Percentiles rank a stretch among this genome's conserved stretches.
Evolutionary conservation across 2,113 vertebrate species (phyloP).

Genomic region (Bubo bubo): DNA sequence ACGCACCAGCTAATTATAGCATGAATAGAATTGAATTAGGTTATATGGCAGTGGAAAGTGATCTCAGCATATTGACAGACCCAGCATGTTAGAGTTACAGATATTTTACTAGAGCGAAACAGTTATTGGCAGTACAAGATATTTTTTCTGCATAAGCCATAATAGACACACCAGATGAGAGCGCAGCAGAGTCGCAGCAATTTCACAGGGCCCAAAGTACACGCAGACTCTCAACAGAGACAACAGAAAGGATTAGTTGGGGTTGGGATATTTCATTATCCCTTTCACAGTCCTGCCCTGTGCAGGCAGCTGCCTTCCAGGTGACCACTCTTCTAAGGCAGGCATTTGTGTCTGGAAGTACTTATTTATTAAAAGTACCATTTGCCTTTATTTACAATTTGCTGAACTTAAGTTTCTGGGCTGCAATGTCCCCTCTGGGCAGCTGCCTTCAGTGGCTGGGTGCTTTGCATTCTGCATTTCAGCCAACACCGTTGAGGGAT

Average conservation of each 20-base stretch:
- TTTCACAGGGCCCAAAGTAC: neutral
- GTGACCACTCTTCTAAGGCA: neutral
- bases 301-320: neutral
- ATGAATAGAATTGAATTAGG: neutral
- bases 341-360: neutral
- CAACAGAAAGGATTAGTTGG: neutral
- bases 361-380: neutral
- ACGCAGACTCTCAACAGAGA: neutral
- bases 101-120: neutral
- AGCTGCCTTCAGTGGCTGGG: neutral
- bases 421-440: neutral
- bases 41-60: neutral
- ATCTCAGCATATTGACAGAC: neutral
- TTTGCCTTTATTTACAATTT: slow-evolving; percentile 10
- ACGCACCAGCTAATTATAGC: neutral
- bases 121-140: neutral
- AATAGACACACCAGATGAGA: neutral
- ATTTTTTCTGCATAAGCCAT: neutral
- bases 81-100: neutral
- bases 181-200: neutral
- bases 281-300: neutral
- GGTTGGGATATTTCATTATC: neutral
- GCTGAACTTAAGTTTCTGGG: neutral
- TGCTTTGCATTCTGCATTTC: neutral
- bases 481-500: neutral